phyloP scores from a whole-genome alignment of 2,888 invertebrate genomes.

The Tinea pellionella region DNA sequence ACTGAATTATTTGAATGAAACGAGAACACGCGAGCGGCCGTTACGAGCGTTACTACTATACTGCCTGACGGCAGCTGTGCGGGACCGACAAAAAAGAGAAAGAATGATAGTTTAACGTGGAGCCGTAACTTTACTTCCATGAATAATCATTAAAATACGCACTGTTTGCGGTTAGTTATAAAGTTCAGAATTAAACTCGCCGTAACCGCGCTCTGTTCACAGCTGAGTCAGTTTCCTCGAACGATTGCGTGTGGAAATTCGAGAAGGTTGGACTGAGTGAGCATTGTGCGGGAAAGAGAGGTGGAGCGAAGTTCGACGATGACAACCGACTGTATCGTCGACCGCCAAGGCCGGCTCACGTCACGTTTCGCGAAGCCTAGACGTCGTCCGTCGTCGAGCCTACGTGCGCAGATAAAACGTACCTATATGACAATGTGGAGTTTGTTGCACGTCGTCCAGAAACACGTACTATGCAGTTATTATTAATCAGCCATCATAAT shows the following conservation, averaged over 20 bases:
- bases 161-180: constrained; percentile 23
- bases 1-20: constrained; percentile 38
- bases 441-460: constrained; percentile 36
- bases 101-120: constrained; percentile 47
- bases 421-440: constrained; percentile 27
- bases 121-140: constrained; percentile 31
- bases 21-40: constrained; percentile 33
- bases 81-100: constrained; percentile 56
- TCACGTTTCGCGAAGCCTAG: constrained; percentile 60
- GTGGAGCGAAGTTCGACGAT: constrained; percentile 37
- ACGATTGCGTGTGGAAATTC: constrained; percentile 53
- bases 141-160: constrained; percentile 29
- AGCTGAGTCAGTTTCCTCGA: constrained; percentile 60
- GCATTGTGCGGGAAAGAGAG: constrained; percentile 54
- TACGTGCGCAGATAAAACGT: constrained; percentile 27
- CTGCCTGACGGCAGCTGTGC: constrained; percentile 57
- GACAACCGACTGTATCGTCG: constrained; percentile 42
- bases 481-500: not conserved
- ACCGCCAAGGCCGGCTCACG: constrained; percentile 60
- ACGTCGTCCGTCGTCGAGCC: constrained; percentile 44
- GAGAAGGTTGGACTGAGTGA: constrained; percentile 41
- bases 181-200: constrained; percentile 29
- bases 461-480: not conserved
- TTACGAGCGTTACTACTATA: constrained; percentile 51
- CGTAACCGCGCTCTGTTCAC: constrained; percentile 23